A percentile compares a stretch with the other conserved stretches of the same genome.
Evolutionary conservation across 2,797 vertebrate genomes (phyloP).

Genomic region (Hylomyscus alleni): DNA sequence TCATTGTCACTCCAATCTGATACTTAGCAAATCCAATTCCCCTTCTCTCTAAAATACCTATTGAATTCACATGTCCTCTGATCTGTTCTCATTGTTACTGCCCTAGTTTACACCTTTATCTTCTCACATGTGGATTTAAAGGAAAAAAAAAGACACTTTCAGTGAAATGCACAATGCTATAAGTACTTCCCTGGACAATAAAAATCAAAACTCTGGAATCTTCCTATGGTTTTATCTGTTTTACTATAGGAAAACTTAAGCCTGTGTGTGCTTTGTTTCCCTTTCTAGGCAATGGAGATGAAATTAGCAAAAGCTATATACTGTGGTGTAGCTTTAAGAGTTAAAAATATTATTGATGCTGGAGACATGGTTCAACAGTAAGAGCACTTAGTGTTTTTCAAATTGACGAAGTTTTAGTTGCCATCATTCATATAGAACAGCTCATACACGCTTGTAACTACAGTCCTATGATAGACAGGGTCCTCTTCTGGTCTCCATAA

Average conservation of each 20-base stretch:
- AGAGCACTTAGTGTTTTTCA: neutral
- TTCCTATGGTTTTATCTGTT: neutral
- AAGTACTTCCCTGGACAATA: neutral
- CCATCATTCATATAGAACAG: neutral
- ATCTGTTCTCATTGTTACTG: slow-evolving; percentile 32
- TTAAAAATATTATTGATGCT: slow-evolving; percentile 9
- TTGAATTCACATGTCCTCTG: neutral
- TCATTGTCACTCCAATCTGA: slow-evolving; percentile 45
- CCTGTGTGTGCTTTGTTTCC: neutral
- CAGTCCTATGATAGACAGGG: neutral
- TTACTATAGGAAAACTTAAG: neutral
- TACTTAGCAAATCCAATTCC: slow-evolving; percentile 31
- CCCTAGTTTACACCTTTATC: neutral
- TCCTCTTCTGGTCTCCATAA: neutral
- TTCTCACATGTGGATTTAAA: neutral
- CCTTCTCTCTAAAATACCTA: slow-evolving; percentile 41
- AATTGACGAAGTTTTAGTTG: neutral
- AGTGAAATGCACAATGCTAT: neutral
- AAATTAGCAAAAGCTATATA: neutral
- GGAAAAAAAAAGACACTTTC: neutral
- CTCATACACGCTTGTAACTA: neutral
- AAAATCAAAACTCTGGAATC: slow-evolving; percentile 23
- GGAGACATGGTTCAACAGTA: neutral
- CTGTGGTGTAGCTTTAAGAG: neutral
- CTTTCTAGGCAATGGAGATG: neutral